A percentile compares a stretch with the other conserved stretches of the same genome.
Evolutionary conservation across 2,113 vertebrate species (phyloP).

Genomic region (Coturnix japonica): DNA sequence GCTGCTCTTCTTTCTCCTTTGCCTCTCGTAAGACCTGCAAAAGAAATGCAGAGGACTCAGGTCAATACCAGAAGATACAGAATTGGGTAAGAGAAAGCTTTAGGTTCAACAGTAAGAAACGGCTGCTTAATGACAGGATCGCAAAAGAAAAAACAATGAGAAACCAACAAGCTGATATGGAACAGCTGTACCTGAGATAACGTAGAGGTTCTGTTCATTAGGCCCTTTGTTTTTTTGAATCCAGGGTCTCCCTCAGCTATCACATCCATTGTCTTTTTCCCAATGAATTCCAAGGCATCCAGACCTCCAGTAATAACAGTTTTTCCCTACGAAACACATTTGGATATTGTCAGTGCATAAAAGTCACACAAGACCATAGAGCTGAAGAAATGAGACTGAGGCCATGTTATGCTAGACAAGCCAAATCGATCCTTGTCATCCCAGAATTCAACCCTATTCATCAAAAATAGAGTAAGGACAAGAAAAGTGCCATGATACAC

Average conservation of each 20-base stretch:
- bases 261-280: constrained; percentile 99
- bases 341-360: not conserved
- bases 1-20: constrained; percentile 91
- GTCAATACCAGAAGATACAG: not conserved
- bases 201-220: constrained; percentile 88
- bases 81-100: not conserved
- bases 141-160: not conserved
- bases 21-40: constrained; percentile 92
- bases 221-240: constrained; percentile 94
- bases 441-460: not conserved
- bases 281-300: constrained; percentile 97
- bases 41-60: constrained; percentile 51
- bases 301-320: constrained; percentile 90
- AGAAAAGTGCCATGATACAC: not conserved
- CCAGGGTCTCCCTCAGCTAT: constrained; percentile 97
- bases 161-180: not conserved
- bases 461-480: not conserved
- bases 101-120: not conserved
- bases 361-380: not conserved
- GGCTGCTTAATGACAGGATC: not conserved
- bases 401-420: not conserved
- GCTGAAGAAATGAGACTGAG: not conserved
- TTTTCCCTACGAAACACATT: constrained; percentile 84
- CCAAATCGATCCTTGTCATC: not conserved
- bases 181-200: constrained; percentile 87